Evolutionary conservation across 2,113 vertebrate genomes (phyloP).

Genomic region (Oreotrochilus melanogaster): DNA sequence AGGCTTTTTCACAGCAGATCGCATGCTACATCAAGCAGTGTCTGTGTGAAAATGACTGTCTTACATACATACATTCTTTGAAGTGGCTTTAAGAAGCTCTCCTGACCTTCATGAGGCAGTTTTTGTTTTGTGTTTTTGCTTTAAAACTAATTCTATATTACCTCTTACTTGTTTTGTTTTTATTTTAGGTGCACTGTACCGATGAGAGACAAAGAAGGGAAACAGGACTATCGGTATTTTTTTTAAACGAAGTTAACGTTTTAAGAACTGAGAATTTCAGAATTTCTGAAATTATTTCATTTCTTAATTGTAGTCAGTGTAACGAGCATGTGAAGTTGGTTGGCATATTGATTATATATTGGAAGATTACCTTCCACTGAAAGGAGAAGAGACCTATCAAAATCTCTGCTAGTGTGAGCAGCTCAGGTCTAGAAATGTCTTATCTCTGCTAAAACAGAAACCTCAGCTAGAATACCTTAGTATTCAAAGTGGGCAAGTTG

Average conservation of each 20-base stretch:
- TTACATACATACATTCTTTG: not conserved
- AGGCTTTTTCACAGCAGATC: not conserved
- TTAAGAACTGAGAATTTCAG: not conserved
- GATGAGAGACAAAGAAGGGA: constrained; percentile 98
- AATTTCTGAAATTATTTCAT: no score
- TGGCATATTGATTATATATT: not conserved
- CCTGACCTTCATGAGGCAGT: not conserved
- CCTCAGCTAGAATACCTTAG: not conserved
- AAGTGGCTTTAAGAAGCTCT: not conserved
- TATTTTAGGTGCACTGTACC: constrained; percentile 85
- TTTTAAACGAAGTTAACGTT: not conserved
- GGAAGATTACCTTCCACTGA: not conserved
- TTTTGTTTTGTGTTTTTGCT: not conserved
- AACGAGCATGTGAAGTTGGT: not conserved
- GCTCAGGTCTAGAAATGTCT: not conserved
- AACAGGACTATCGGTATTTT: constrained; percentile 94
- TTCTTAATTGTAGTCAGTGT: not conserved
- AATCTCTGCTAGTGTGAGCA: not conserved
- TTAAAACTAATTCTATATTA: not conserved
- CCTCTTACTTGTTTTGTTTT: not conserved
- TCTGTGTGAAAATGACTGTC: not conserved
- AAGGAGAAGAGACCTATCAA: not conserved
- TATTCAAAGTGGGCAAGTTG: not conserved
- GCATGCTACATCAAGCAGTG: not conserved
- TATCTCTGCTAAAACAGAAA: not conserved